phyloP scores from a whole-genome alignment of 2,888 invertebrate genomes.

The Omphaloscelis lunosa region DNA sequence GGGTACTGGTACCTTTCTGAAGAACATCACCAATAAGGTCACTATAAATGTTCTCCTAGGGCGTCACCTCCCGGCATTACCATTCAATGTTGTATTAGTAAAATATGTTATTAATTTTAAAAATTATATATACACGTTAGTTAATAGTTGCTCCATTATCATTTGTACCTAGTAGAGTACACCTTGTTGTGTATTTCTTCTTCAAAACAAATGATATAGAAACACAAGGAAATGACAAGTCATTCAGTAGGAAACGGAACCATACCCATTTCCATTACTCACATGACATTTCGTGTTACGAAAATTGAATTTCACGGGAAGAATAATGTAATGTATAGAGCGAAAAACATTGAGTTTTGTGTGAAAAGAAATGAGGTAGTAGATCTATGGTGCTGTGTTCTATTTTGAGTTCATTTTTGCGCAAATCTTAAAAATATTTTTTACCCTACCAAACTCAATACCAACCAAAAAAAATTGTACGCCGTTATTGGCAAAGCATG shows the following conservation, averaged over 20 bases:
- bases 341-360: conserved; percentile 20
- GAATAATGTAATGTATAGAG: conserved; percentile 46
- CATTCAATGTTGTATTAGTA: neutral
- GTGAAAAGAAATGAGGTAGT: neutral
- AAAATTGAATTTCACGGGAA: conserved; percentile 75
- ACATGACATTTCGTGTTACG: conserved; percentile 79
- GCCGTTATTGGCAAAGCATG: too few species aligned
- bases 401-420: neutral
- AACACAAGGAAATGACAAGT: conserved; percentile 57
- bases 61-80: too few species aligned
- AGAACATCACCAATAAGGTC: too few species aligned
- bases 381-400: neutral
- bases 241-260: conserved; percentile 51
- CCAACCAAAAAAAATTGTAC: too few species aligned
- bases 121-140: too few species aligned
- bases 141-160: neutral
- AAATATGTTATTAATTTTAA: neutral
- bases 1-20: too few species aligned
- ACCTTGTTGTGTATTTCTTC: neutral
- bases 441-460: neutral
- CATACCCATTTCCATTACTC: conserved; percentile 49
- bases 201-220: conserved; percentile 25
- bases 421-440: neutral
- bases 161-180: too few species aligned
- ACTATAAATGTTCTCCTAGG: too few species aligned